Conservation (phyloP, 2,888 invertebrate genomes). For the Anoplius nigerrimus region DNA sequence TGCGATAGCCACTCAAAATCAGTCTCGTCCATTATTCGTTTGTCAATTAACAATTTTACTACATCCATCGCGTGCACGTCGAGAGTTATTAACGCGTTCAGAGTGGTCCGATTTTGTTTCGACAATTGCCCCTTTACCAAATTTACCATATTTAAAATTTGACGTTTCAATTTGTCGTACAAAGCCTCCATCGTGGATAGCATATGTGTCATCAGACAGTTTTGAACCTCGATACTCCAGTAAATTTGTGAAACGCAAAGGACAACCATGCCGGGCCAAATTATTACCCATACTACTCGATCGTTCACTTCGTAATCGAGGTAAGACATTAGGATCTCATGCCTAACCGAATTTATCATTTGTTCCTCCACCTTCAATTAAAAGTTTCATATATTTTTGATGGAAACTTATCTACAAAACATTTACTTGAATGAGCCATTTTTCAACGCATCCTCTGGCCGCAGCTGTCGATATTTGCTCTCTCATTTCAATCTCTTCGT, state of each 20-base stretch:
- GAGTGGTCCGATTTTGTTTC: slow-evolving; percentile 84
- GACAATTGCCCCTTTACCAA: slow-evolving; percentile 83
- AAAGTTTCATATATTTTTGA: neutral
- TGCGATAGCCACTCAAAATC: slow-evolving; percentile 93
- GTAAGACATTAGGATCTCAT: slow-evolving; percentile 82
- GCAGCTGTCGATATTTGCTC: slow-evolving; percentile 82
- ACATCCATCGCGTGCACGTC: slow-evolving; percentile 92
- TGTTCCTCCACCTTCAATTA: slow-evolving; percentile 83
- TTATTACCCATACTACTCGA: slow-evolving; percentile 83
- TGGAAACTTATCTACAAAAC: neutral
- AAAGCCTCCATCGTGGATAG: slow-evolving; percentile 78
- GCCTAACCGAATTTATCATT: slow-evolving; percentile 85
- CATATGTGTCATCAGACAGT: slow-evolving; percentile 79
- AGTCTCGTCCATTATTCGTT: slow-evolving; percentile 81
- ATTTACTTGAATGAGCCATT: slow-evolving; percentile 83
- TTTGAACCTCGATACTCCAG: slow-evolving; percentile 88
- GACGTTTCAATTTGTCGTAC: slow-evolving; percentile 77
- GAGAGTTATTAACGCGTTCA: slow-evolving; percentile 88
- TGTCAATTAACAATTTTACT: slow-evolving; percentile 80
- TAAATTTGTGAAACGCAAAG: slow-evolving; percentile 87
- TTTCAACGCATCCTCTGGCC: slow-evolving; percentile 89
- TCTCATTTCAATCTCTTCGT: slow-evolving; percentile 82
- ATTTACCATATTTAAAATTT: slow-evolving; percentile 85
- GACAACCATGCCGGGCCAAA: slow-evolving; percentile 90
- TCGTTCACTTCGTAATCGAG: slow-evolving; percentile 79